phyloP scores from a whole-genome alignment of 53 echinoderm and acorn worm species.

The Antedon mediterranea region DNA sequence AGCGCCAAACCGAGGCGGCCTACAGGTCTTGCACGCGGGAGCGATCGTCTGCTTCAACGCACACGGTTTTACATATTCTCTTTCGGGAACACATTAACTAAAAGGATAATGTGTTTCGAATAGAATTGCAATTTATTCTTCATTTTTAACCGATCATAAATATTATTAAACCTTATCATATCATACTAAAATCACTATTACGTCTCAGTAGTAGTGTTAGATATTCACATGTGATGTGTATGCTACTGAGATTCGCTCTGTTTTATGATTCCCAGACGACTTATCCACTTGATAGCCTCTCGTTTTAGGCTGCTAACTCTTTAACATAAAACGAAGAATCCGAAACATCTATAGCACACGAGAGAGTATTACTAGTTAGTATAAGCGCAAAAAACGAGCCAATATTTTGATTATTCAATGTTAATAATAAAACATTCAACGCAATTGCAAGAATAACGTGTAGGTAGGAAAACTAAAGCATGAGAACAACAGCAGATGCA shows the following conservation, averaged over 20 bases:
- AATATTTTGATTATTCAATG: not conserved
- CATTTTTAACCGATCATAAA: not conserved
- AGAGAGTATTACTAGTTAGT: not conserved
- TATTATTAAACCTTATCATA: not conserved
- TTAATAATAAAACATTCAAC: not conserved
- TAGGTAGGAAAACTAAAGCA: not conserved
- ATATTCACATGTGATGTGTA: not conserved
- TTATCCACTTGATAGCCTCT: not conserved
- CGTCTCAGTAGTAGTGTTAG: not conserved
- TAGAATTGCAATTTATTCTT: not conserved
- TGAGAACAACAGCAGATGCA: not conserved
- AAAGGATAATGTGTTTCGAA: not conserved
- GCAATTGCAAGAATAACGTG: not conserved
- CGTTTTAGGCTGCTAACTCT: not conserved
- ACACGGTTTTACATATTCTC: not conserved
- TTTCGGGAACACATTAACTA: not conserved
- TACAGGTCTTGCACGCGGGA: too few relatives aligned
- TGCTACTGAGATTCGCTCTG: not conserved
- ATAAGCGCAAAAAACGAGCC: not conserved
- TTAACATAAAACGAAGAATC: not conserved
- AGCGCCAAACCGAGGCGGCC: not conserved
- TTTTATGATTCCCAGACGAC: not conserved
- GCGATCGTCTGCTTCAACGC: not conserved
- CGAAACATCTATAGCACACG: not conserved
- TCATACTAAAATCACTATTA: not conserved